These are phyloP conservation scores for Mythimna impura DNA, from an alignment of 2,888 invertebrate genomes.

Conservation along the genomic window DNA sequence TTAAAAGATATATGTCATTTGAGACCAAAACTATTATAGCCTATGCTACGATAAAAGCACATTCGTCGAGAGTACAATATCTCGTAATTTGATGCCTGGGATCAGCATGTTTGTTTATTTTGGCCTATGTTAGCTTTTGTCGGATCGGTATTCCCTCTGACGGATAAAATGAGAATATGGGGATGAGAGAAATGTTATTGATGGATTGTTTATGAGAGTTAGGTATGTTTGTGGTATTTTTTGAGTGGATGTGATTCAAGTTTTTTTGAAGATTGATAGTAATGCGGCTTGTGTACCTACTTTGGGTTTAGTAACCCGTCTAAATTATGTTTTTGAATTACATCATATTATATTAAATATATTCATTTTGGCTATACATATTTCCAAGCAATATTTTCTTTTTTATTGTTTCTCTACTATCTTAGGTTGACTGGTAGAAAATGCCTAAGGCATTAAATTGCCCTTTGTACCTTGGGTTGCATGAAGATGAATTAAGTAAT, in stretches of 20 bases:
- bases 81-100: constrained; percentile 71
- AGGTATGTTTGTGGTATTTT: constrained; percentile 3
- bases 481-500: no score
- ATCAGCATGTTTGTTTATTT: constrained; percentile 71
- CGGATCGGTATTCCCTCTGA: constrained; percentile 25
- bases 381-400: no score
- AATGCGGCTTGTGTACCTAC: not conserved
- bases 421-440: no score
- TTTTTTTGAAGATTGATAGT: constrained; percentile 30
- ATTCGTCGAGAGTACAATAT: constrained; percentile 61
- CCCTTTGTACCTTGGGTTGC: no score
- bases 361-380: no score
- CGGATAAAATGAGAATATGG: constrained; percentile 30
- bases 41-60: constrained; percentile 37
- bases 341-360: no score
- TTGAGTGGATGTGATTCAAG: not conserved
- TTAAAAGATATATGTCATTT: constrained; percentile 50
- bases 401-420: no score
- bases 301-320: not conserved
- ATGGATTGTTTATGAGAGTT: constrained; percentile 30
- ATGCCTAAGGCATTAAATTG: no score
- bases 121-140: constrained; percentile 53
- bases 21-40: constrained; percentile 57
- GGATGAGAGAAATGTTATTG: constrained; percentile 22
- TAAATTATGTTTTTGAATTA: no score